Percentiles rank a stretch among this genome's conserved stretches.
These are phyloP conservation scores for Arothron firmamentum DNA, from an alignment of 2,113 vertebrate genomes.

Conservation along the genomic window DNA sequence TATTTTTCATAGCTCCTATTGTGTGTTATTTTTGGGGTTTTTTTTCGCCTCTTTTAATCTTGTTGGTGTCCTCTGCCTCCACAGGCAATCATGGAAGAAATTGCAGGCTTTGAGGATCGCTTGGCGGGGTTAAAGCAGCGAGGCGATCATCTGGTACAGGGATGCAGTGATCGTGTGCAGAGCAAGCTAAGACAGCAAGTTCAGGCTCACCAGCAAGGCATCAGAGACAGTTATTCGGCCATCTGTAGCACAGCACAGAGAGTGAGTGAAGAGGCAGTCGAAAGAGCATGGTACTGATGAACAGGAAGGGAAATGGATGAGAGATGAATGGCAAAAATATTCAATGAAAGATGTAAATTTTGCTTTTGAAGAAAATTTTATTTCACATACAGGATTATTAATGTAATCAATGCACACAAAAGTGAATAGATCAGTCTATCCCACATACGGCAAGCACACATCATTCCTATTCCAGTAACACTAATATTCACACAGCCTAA, in stretches of 20 bases:
- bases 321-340: not conserved
- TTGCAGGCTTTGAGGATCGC: slow-evolving; percentile 91
- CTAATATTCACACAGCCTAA: slow-evolving; percentile 42
- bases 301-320: not conserved
- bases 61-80: slow-evolving; percentile 26
- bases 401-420: slow-evolving; percentile 10
- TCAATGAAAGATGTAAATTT: slow-evolving; percentile 5
- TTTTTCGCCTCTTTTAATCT: too few species aligned
- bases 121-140: slow-evolving; percentile 81
- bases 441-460: not conserved
- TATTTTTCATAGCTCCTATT: not conserved
- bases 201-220: slow-evolving; percentile 88
- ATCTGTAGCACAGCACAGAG: slow-evolving; percentile 96
- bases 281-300: slow-evolving; percentile 6
- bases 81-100: slow-evolving; percentile 98
- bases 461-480: slow-evolving; percentile 13
- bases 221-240: slow-evolving; percentile 92
- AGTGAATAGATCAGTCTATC: not conserved
- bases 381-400: not conserved
- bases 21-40: not conserved
- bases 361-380: slow-evolving; percentile 22
- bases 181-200: slow-evolving; percentile 86
- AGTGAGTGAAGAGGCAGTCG: slow-evolving; percentile 74
- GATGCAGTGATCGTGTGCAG: slow-evolving; percentile 87
- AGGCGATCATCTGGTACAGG: slow-evolving; percentile 81